Evolutionary conservation across 2,113 vertebrate genomes (phyloP).

Genomic region (Campylomormyrus numenius): DNA sequence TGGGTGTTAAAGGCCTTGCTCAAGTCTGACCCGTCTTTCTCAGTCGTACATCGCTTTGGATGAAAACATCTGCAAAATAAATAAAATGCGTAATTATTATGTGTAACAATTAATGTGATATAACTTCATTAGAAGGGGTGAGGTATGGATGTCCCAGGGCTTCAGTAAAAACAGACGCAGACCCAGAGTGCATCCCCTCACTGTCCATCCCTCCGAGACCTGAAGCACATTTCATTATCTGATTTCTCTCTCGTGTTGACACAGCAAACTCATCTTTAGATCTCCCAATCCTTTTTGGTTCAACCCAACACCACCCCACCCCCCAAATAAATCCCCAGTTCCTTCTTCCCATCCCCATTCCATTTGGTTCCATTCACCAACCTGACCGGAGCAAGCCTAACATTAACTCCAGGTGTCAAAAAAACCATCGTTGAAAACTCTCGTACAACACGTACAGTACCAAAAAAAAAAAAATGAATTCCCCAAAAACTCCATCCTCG

Average conservation of each 20-base stretch:
- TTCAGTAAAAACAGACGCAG: not conserved
- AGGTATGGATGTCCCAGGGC: not conserved
- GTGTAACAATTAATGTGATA: not conserved
- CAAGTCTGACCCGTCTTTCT: not conserved
- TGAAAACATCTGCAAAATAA: not conserved
- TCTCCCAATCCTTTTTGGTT: not conserved
- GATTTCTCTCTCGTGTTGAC: not conserved
- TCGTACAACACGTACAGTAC: not conserved
- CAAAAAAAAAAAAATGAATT: not conserved
- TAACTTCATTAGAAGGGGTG: not conserved
- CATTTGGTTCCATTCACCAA: not conserved
- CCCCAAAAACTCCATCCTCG: not conserved
- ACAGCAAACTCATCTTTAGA: not conserved
- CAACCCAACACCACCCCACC: not conserved
- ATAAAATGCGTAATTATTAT: not conserved
- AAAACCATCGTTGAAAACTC: not conserved
- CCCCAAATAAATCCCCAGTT: not conserved
- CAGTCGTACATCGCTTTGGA: not conserved
- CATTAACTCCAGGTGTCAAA: not conserved
- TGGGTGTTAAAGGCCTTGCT: not conserved
- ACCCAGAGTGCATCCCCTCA: not conserved
- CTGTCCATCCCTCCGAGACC: not conserved
- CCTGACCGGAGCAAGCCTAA: not conserved
- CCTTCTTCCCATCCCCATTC: not conserved
- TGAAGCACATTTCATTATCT: not conserved